These are phyloP conservation scores for human DNA, from an alignment of 2,113 vertebrate genomes.

Conservation along the genomic window DNA sequence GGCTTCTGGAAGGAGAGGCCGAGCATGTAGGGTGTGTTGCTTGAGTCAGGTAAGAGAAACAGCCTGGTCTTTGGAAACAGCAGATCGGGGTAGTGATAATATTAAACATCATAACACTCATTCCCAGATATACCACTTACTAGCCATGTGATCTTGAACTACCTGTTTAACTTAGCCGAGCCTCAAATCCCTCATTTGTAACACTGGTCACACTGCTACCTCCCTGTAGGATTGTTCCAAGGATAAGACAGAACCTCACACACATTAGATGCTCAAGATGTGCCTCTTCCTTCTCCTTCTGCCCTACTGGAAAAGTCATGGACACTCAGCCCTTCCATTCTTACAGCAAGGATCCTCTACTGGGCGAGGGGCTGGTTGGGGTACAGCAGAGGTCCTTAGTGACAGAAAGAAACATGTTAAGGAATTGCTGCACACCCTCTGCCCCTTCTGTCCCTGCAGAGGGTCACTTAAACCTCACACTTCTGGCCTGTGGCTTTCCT, in stretches of 20 bases:
- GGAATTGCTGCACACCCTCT: neutral
- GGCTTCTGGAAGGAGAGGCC: neutral
- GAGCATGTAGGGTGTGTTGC: accelerated
- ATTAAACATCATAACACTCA: neutral
- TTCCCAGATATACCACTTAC: neutral
- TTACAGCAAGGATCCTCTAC: neutral
- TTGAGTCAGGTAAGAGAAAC: neutral
- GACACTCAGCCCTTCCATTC: neutral
- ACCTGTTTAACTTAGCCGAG: neutral
- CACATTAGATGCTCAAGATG: neutral
- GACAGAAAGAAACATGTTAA: neutral
- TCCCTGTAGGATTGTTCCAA: neutral
- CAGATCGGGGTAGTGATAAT: neutral
- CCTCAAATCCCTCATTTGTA: neutral
- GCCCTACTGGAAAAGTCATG: neutral
- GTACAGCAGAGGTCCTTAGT: neutral
- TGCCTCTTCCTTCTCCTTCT: neutral
- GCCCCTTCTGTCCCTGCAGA: neutral
- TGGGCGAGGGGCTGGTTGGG: neutral
- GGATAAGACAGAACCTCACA: neutral
- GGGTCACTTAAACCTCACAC: neutral
- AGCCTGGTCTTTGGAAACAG: neutral
- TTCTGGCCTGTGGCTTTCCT: neutral
- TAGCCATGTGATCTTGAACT: neutral
- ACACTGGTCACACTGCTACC: neutral